Base-by-base conservation (phyloP, 2,888 invertebrate species). In the Phyto melanocephala region DNA sequence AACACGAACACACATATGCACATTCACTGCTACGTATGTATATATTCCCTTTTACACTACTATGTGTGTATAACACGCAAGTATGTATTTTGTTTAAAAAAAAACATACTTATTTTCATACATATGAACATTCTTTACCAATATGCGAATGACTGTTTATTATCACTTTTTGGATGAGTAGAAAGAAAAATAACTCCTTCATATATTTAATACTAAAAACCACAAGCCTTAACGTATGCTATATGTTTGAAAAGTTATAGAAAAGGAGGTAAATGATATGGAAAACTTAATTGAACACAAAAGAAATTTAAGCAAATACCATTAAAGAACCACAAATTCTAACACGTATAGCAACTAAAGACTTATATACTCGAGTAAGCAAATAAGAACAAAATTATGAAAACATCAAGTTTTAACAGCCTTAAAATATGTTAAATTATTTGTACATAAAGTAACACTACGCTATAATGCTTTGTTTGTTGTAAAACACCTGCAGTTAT, bases 211-310 rank as follows among this genome's bases (percentile, higher is more conserved):
- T 65, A 65, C 65, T 60, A 70, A n/a, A 70, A 81, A 70, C 70
- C 74, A 42, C 74, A 70, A 70, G 74, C 79, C 79, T 62, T 62
- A 76, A 83, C 77, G 62, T 83, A 74, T 74, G 79, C 72, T 54
- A 45, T 54, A 56, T n/a, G n/a, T n/a, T n/a, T n/a, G 33, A 60
- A 13, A 35, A 33, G 72, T 81, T 54, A 54, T n/a, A 56, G 28
- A 45, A 62, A 72, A 56, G 24, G 56, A 60, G 54, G 28, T 47
- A 72, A 67, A 71, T 76, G 65, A 67, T 54, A 67, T 76, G 65
- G 58, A 20, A 76, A 76, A 71, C 15, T 71, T 72, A 81, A 81
- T 77, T 81, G 71, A 60, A 60, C 28, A 63, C 24, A 63, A 77
- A 63, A 28, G 13, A 37, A 58, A 33, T 58, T 42, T 37, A n/a